Percentiles rank a stretch among this genome's conserved stretches.
Evolutionary conservation across 2,888 invertebrate species (phyloP).

Genomic region (Protodeltote pygarga): DNA sequence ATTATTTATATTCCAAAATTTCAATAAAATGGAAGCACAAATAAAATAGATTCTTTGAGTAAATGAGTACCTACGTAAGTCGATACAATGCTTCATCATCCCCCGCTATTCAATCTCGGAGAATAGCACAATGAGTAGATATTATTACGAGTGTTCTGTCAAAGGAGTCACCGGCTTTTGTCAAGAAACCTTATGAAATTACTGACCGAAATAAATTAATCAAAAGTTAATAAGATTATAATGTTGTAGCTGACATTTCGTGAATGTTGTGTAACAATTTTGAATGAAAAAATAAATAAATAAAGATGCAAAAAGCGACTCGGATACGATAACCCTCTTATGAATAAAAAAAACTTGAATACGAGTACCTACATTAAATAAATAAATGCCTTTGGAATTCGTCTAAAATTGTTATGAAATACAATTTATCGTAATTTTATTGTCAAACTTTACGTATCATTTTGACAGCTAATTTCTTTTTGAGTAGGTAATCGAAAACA

Average conservation of each 20-base stretch:
- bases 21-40: not conserved
- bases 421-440: no score
- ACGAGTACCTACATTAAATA: no score
- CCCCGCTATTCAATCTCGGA: constrained; percentile 17
- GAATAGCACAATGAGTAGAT: constrained; percentile 26
- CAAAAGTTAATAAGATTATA: constrained; percentile 29
- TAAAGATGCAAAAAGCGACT: no score
- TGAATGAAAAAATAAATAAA: no score
- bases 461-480: no score
- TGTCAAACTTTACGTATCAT: no score
- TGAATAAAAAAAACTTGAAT: no score
- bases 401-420: no score
- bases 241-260: constrained; percentile 12
- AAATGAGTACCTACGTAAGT: constrained; percentile 17
- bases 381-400: no score
- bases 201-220: constrained; percentile 42
- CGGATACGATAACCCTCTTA: no score
- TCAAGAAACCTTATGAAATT: constrained; percentile 26
- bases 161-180: constrained; percentile 31
- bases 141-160: constrained; percentile 33
- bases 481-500: no score
- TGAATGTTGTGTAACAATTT: no score
- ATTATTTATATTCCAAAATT: constrained; percentile 14
- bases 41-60: constrained; percentile 9
- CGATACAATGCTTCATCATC: constrained; percentile 21